These are phyloP conservation scores for Hydrochoerus hydrochaeris DNA, from an alignment of 2,113 vertebrate genomes.

Conservation along the genomic window DNA sequence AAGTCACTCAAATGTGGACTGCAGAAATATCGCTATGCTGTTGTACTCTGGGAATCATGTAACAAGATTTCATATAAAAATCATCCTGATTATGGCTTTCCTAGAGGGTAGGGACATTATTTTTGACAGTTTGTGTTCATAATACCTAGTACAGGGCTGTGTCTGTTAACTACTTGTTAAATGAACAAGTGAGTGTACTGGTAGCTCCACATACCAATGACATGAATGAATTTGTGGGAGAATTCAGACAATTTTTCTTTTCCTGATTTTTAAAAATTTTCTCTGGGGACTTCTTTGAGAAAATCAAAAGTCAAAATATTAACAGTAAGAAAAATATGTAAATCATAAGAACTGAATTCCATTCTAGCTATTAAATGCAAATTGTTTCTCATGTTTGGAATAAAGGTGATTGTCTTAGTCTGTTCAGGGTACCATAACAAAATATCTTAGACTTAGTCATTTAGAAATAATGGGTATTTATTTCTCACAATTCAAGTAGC, in stretches of 20 bases:
- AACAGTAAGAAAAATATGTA: neutral
- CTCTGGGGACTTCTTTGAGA: neutral
- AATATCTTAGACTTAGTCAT: neutral
- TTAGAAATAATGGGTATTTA: neutral
- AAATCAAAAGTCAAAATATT: conserved; percentile 41
- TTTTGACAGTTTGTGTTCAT: neutral
- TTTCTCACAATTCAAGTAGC: neutral
- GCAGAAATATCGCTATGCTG: neutral
- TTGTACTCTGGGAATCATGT: neutral
- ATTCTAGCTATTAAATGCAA: neutral
- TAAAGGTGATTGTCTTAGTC: neutral
- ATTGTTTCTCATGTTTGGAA: neutral
- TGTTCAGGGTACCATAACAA: neutral
- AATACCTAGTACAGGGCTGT: neutral
- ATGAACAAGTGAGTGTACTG: neutral
- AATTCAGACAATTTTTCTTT: neutral
- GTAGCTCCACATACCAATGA: neutral
- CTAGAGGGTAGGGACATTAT: neutral
- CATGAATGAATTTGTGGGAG: neutral
- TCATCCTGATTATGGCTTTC: neutral
- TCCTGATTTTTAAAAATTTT: neutral
- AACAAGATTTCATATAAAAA: neutral
- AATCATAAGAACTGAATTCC: neutral
- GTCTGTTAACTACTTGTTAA: neutral
- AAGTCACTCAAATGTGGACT: neutral